Conservation (phyloP, 2,888 invertebrate genomes). For the Camptogramma bilineatum region DNA sequence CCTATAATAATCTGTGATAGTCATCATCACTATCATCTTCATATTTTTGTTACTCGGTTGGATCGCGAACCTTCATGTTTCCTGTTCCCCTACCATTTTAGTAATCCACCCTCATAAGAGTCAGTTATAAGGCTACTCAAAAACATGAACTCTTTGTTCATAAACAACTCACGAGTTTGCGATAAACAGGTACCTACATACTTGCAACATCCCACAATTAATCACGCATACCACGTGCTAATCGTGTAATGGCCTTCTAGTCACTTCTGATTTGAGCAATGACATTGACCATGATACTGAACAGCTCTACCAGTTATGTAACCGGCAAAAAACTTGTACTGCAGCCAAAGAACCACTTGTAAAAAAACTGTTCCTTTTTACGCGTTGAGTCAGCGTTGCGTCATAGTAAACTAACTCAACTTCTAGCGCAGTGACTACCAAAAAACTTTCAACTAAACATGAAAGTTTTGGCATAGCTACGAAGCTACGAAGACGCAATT, state of each 20-base stretch:
- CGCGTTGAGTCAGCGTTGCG: neutral
- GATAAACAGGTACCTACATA: conserved; percentile 32
- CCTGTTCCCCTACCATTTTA: too few species aligned
- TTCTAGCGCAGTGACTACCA: neutral
- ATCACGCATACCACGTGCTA: conserved; percentile 46
- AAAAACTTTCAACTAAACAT: neutral
- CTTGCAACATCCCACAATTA: conserved; percentile 38
- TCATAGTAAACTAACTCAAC: neutral
- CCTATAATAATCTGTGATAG: too few species aligned
- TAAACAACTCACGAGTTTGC: conserved; percentile 20
- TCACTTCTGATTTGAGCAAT: conserved; percentile 40
- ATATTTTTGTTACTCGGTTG: too few species aligned
- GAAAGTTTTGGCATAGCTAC: neutral
- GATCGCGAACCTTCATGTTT: too few species aligned
- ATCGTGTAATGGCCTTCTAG: conserved; percentile 41
- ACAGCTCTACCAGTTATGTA: conserved; percentile 39
- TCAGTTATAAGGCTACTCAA: conserved; percentile 3
- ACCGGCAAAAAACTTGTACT: conserved; percentile 27
- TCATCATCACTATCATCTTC: too few species aligned
- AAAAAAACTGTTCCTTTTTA: neutral
- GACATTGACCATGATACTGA: conserved; percentile 49
- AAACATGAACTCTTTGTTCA: conserved; percentile 28
- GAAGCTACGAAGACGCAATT: neutral
- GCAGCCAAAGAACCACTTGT: neutral
- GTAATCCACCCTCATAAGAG: neutral